phyloP scores from a whole-genome alignment of 92 coral and sea anemone species.

The Nematostella vectensis region DNA sequence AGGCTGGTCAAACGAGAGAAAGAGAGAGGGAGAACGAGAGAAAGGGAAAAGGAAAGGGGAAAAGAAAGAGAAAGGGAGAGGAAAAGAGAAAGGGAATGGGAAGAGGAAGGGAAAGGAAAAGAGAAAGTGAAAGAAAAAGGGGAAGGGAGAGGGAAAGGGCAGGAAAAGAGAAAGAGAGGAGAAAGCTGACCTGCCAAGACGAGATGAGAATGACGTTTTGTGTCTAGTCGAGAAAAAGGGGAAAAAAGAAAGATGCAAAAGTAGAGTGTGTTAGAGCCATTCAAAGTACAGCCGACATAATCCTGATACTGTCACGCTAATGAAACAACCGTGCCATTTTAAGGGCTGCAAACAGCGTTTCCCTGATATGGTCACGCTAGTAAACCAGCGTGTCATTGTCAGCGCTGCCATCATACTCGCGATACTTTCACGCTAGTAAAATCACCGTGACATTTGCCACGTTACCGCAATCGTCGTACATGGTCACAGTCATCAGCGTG shows the following conservation, averaged over 20 bases:
- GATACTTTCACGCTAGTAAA: too few species aligned
- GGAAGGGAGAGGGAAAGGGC: not conserved
- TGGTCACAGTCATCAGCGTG: too few species aligned
- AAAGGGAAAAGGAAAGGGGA: not conserved
- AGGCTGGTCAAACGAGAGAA: not conserved
- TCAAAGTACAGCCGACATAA: not conserved
- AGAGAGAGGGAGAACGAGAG: not conserved
- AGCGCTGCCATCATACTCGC: too few species aligned
- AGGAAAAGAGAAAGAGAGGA: not conserved
- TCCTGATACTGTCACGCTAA: not conserved
- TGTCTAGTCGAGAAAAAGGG: not conserved
- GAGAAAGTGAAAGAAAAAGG: not conserved
- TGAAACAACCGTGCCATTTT: too few species aligned
- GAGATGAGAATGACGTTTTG: too few species aligned
- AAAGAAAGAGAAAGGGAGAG: conserved; percentile 1
- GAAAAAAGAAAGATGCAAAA: not conserved
- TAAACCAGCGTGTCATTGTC: too few species aligned
- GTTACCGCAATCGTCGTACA: too few species aligned
- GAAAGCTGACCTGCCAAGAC: too few species aligned
- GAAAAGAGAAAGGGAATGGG: conserved; percentile 1
- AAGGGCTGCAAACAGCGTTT: too few species aligned
- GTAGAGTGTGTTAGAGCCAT: not conserved
- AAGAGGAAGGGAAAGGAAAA: not conserved
- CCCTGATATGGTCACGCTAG: too few species aligned
- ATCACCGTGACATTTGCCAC: too few species aligned